Base-by-base conservation (phyloP, 2,797 vertebrate genomes). In the Thripadectes ignobilis region DNA sequence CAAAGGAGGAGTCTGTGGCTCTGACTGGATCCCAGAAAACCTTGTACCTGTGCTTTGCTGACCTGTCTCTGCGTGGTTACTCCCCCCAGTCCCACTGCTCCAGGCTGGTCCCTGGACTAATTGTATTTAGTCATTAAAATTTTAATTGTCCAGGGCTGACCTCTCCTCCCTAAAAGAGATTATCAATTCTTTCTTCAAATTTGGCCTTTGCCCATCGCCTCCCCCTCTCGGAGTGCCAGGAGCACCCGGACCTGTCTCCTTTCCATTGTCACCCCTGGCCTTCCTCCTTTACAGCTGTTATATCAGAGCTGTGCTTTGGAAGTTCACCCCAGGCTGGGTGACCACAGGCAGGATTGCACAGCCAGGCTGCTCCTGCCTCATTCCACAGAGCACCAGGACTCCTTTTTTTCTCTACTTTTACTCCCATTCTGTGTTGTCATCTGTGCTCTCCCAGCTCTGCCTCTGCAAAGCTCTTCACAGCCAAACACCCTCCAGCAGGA, bases 31-130 rank as follows among this genome's bases (percentile, higher is more conserved):
- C 49, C 46, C 4, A 17, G 26, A 17, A 68, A 73, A 77, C 38
- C 36, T n/a, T 15, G 49, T n/a, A 49, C 36, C 7, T 27, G 26
- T 36, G 38, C 32, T 63, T 52, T 73, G 29, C 10, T 73, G 74
- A 39, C 65, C 51, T 51, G 15, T 29, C 14, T 63, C 1, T 0
- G 5, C 34, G 26, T 4, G 1, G 30, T 87, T 55, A 24, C 36
- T 63, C 10, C n/a, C 14, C 20, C 3, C 3, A 41, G 49, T 51
- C 36, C 69, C n/a, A 16, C 14, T 63, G 67, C 38, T 71, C 58
- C 21, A 3, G 26, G 32, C 29, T 49, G 73, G 36, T 49, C 54
- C 29, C 23, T 6, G 27, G 17, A 72, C 39, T 72, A 46, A 49
- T 26, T 0, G 5, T 38, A 59, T 55, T 46, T 57, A 80, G 39